These are phyloP conservation scores for Erinaceus europaeus DNA, from an alignment of 2,113 vertebrate species.

Conservation along the genomic window DNA sequence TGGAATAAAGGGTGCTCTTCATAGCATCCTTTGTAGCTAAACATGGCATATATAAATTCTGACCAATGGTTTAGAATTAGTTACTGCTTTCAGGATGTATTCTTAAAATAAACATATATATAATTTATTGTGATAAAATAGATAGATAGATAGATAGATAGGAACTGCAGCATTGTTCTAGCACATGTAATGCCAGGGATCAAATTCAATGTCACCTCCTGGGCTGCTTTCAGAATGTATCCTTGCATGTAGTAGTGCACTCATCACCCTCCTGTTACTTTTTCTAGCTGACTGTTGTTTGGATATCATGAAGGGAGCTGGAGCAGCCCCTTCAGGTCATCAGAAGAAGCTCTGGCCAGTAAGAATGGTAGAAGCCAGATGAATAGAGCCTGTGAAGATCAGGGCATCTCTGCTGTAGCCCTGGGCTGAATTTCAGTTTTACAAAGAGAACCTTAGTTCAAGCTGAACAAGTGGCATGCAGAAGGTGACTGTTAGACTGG, in stretches of 20 bases:
- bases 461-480: neutral
- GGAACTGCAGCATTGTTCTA: too few species aligned
- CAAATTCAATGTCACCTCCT: too few species aligned
- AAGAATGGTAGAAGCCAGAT: neutral
- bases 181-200: too few species aligned
- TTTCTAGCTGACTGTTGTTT: neutral
- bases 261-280: neutral
- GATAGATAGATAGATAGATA: too few species aligned
- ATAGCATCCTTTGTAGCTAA: neutral
- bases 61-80: neutral
- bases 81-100: neutral
- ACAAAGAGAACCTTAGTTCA: neutral
- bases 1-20: neutral
- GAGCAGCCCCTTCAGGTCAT: neutral
- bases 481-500: neutral
- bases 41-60: neutral
- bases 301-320: neutral
- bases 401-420: neutral
- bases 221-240: neutral
- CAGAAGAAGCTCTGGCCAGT: neutral
- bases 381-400: neutral
- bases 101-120: too few species aligned
- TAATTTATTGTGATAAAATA: too few species aligned
- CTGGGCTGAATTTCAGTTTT: neutral
- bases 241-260: neutral